Base-by-base conservation (phyloP, 2,888 invertebrate genomes). In the Baronia brevicornis region DNA sequence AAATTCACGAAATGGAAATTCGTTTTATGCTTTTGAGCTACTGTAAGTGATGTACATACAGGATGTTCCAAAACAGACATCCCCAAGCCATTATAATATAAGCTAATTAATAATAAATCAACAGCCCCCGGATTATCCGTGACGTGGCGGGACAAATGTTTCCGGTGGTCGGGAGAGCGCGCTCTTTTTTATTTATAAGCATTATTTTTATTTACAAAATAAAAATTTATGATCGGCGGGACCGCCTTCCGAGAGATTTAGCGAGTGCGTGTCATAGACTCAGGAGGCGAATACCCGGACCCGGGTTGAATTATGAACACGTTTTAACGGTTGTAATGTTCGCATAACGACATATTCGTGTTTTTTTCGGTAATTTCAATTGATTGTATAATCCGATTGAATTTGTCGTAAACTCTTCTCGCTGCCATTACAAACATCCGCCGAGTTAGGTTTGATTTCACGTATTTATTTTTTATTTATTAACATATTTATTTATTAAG, bases 21-120 rank as follows among this genome's bases (percentile, higher is more conserved):
- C n/a, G n/a, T n/a, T n/a, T n/a, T n/a, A n/a, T n/a, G n/a, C n/a
- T n/a, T 8, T 9, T 13, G 13, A 5, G 15, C 4, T 9, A 15
- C 8, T 23, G 24, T 25, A 14, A 25, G 17, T 27, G n/a, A 13
- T 28, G 12, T 18, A 20, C 13, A 20, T 24, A 36, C 28, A 33
- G 28, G 12, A 19, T 19, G 28, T 41, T 28, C 25, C 24, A 38
- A 37, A 38, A 46, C 38, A 46, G 40, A 46, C 44, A 43, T 55
- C 57, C 49, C 55, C 52, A 54, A 57, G 54, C 59, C 60, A 60
- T 63, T 66, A 64, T 65, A 64, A 53, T 47, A 51, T 62, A 61
- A 59, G 60, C 70, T 80, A 82, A 82, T 82, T 80, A 82, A 72
- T 77, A 80, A 80, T 82, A 82, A 82, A 84, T 84, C 79, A 77